Evolutionary conservation across 2,888 invertebrate species (phyloP).

Genomic region (Leucozona laternaria): DNA sequence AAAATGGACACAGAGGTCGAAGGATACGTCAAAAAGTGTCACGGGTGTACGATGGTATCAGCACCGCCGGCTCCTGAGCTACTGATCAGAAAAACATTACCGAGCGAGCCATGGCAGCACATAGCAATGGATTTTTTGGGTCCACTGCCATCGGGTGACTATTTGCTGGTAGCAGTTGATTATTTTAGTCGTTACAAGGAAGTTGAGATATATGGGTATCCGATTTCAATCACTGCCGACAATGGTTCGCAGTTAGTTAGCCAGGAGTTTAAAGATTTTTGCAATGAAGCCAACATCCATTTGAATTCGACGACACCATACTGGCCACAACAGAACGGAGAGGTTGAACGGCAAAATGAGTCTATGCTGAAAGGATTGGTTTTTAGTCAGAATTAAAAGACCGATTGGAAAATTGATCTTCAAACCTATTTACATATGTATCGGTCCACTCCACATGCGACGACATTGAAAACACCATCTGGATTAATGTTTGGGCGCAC

Average conservation of each 20-base stretch:
- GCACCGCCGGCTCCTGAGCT: conserved; percentile 71
- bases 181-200: conserved; percentile 5
- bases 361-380: not conserved
- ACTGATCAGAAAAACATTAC: conserved; percentile 75
- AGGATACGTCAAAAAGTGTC: conserved; percentile 21
- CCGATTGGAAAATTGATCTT: conserved; percentile 18
- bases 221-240: too few relatives aligned
- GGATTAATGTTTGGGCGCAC: conserved; percentile 60
- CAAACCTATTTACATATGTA: conserved; percentile 44
- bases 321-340: conserved; percentile 19
- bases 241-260: not conserved
- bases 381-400: conserved; percentile 2
- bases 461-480: conserved; percentile 77
- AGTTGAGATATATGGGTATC: not conserved
- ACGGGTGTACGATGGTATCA: conserved; percentile 17
- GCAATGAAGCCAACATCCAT: conserved; percentile 7
- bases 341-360: conserved; percentile 16
- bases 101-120: conserved; percentile 55
- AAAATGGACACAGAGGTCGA: conserved; percentile 77
- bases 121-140: conserved; percentile 77
- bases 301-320: conserved; percentile 9
- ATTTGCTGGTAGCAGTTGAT: conserved; percentile 35
- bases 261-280: conserved; percentile 7
- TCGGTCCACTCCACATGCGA: conserved; percentile 76
- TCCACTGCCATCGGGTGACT: conserved; percentile 62